Conservation (phyloP, 2,113 vertebrate genomes). For the Montifringilla adamsi region DNA sequence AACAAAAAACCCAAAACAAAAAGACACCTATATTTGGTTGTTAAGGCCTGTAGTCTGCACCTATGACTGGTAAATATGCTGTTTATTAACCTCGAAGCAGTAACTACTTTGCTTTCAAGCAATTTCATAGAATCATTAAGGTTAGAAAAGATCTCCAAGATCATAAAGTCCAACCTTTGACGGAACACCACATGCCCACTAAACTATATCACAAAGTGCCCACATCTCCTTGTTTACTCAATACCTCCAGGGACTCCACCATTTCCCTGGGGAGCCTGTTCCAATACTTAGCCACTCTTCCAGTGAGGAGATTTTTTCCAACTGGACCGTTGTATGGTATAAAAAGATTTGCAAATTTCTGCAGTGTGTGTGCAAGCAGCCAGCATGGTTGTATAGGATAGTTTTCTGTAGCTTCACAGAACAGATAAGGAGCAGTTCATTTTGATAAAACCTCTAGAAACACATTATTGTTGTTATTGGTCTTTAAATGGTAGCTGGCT, state of each 20-base stretch:
- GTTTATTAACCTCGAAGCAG: not conserved
- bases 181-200: not conserved
- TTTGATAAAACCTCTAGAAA: not conserved
- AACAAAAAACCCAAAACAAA: not conserved
- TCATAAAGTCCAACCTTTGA: not conserved
- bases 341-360: not conserved
- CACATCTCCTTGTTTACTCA: not conserved
- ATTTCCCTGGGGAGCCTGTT: not conserved
- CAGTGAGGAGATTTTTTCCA: not conserved
- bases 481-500: not conserved
- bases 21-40: not conserved
- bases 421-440: not conserved
- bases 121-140: not conserved
- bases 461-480: not conserved
- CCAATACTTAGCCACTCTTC: not conserved
- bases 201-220: not conserved
- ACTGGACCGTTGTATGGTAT: rapidly evolving
- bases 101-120: not conserved
- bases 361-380: not conserved
- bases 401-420: not conserved
- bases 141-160: not conserved
- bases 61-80: not conserved
- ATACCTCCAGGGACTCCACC: not conserved
- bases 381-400: not conserved
- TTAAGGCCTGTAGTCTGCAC: not conserved